Conservation (phyloP, 1,140 invertebrate species). For the Meloidogyne exigua region DNA sequence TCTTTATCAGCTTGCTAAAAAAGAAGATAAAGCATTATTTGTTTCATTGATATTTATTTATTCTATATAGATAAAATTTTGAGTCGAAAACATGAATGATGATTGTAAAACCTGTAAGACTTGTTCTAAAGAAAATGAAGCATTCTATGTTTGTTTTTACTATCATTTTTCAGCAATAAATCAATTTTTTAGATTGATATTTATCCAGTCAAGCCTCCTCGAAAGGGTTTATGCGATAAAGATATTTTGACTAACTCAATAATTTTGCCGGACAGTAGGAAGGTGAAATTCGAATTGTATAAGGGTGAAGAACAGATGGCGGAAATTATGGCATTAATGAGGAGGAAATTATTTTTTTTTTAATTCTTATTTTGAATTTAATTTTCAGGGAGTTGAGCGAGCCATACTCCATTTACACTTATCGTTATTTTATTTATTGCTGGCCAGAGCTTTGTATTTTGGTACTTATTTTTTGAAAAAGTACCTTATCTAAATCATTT, state of each 20-base stretch:
- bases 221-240: background rate
- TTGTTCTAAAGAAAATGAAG: background rate
- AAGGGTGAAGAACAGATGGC: background rate
- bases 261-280: background rate
- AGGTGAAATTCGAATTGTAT: background rate
- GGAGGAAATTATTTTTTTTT: background rate
- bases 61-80: too few species aligned
- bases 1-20: background rate
- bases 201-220: background rate
- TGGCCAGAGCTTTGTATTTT: slow-evolving; percentile 98
- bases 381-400: slow-evolving; percentile 97
- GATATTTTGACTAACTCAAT: background rate
- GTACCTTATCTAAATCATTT: slow-evolving; percentile 26
- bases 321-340: background rate
- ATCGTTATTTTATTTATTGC: slow-evolving; percentile 99
- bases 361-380: background rate
- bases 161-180: too few species aligned
- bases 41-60: background rate
- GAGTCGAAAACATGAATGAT: background rate
- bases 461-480: slow-evolving; percentile 65
- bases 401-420: slow-evolving; percentile 99
- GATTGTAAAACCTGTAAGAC: background rate
- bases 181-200: background rate
- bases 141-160: background rate
- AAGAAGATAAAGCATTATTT: background rate